phyloP scores from a whole-genome alignment of 2,113 vertebrate species.

The Calidris pygmaea region DNA sequence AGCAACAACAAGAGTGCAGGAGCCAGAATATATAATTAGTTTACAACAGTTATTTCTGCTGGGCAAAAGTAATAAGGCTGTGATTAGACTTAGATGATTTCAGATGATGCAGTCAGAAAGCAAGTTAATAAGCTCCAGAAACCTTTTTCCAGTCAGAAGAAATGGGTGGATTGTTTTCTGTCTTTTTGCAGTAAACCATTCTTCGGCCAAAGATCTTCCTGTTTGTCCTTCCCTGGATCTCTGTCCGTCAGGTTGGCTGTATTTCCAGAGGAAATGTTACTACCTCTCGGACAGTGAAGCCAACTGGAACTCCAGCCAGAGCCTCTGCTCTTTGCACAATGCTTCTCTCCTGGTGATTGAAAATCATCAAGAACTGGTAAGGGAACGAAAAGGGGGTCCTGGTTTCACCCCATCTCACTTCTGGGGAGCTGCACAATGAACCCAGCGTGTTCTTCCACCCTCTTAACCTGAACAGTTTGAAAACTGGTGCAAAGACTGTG shows the following conservation, averaged over 20 bases:
- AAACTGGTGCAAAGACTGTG: neutral
- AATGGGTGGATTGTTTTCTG: neutral
- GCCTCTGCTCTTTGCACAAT: neutral
- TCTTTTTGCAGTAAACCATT: neutral
- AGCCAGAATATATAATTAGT: neutral
- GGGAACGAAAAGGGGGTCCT: neutral
- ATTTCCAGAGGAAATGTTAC: conserved; percentile 50
- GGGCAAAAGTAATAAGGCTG: neutral
- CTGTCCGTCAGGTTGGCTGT: conserved; percentile 53
- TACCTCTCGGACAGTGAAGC: neutral
- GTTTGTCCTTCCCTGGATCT: conserved; percentile 18
- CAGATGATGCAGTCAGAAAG: neutral
- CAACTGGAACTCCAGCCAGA: conserved; percentile 40
- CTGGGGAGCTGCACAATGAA: neutral
- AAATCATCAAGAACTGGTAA: conserved; percentile 41
- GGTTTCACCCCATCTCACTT: neutral
- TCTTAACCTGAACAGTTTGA: neutral
- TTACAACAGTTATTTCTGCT: neutral
- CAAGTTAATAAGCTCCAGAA: neutral
- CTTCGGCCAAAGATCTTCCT: neutral
- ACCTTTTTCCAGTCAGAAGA: neutral
- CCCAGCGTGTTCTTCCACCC: neutral
- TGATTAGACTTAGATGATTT: neutral
- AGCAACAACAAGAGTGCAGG: neutral
- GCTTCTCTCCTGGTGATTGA: conserved; percentile 32